Conservation (phyloP, 2,797 vertebrate species). For the Columba guinea region DNA sequence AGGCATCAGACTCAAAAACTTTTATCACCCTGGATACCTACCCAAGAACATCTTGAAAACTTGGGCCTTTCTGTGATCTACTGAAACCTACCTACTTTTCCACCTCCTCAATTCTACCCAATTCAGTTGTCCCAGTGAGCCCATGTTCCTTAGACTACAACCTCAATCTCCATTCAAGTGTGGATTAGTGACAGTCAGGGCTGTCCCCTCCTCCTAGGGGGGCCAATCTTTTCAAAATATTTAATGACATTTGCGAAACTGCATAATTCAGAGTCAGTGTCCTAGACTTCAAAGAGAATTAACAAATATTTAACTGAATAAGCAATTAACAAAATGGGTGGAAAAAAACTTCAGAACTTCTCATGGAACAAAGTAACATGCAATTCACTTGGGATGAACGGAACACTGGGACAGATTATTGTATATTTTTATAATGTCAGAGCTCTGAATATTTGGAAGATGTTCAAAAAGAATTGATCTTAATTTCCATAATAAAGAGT, state of each 20-base stretch:
- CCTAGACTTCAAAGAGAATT: background rate
- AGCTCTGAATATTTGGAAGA: background rate
- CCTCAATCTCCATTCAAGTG: background rate
- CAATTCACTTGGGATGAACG: constrained; percentile 18
- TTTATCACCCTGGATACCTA: background rate
- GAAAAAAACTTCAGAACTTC: background rate
- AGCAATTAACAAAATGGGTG: background rate
- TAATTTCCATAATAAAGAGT: background rate
- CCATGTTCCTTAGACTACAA: background rate
- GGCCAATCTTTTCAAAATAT: background rate
- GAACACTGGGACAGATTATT: background rate
- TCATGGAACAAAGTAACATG: background rate
- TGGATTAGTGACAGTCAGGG: background rate
- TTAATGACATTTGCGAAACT: background rate
- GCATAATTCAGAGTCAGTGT: background rate
- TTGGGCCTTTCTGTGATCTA: background rate
- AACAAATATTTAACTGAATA: background rate
- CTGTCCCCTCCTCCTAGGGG: background rate
- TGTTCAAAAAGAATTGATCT: background rate
- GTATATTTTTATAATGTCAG: constrained; percentile 4
- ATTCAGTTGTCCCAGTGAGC: background rate
- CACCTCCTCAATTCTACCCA: background rate
- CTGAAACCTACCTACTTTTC: background rate
- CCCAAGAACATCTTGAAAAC: background rate
- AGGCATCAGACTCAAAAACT: background rate